These are phyloP conservation scores for Callospermophilus lateralis DNA, from an alignment of 2,113 vertebrate genomes.

Conservation along the genomic window DNA sequence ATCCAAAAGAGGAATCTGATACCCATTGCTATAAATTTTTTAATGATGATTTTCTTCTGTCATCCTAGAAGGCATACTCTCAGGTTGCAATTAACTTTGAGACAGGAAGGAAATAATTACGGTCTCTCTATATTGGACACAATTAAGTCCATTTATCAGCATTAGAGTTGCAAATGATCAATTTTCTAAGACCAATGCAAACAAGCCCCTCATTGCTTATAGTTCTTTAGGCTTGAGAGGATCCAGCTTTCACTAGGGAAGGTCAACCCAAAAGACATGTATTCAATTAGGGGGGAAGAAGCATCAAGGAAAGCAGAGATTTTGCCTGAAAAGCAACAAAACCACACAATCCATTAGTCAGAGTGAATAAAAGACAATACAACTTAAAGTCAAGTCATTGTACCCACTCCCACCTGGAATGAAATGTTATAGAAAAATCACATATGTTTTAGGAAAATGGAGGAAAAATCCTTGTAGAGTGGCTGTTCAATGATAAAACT, in stretches of 20 bases:
- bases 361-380: neutral
- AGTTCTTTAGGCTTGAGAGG: constrained; percentile 37
- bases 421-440: constrained; percentile 18
- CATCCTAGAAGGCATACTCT: constrained; percentile 68
- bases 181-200: constrained; percentile 69
- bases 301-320: neutral
- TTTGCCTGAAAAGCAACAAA: constrained; percentile 8
- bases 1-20: constrained; percentile 64
- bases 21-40: constrained; percentile 30
- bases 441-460: neutral
- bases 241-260: constrained; percentile 1
- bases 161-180: constrained; percentile 71
- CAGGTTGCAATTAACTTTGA: constrained; percentile 77
- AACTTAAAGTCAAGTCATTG: neutral
- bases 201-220: constrained; percentile 40
- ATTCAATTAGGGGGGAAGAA: neutral
- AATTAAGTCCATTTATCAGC: constrained; percentile 79
- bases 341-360: neutral
- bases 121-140: constrained; percentile 53
- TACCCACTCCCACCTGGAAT: neutral
- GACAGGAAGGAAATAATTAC: constrained; percentile 71
- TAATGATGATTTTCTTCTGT: constrained; percentile 64
- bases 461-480: neutral
- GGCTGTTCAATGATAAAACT: neutral
- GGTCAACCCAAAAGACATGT: neutral